Evolutionary conservation across 2,797 vertebrate species (phyloP).

Genomic region (Acanthurus tractus): DNA sequence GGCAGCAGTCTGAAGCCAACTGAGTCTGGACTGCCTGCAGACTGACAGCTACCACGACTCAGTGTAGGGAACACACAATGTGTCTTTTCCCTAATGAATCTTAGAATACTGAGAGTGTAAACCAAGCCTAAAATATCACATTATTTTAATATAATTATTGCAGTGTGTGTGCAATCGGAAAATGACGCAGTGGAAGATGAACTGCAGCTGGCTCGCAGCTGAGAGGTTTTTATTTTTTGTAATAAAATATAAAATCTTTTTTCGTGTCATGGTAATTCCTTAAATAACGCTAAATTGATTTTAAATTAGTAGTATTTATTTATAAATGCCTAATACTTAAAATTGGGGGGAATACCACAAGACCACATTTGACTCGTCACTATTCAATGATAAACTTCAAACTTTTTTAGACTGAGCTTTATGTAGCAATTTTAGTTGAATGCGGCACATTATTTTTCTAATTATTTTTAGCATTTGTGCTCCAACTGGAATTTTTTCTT

Average conservation of each 20-base stretch:
- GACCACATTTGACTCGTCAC: not conserved
- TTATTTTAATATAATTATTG: too few species aligned
- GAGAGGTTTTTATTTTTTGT: slow-evolving; percentile 42
- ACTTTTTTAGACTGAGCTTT: too few species aligned
- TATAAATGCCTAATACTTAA: not conserved
- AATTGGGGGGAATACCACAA: not conserved
- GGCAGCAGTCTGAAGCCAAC: slow-evolving; percentile 26
- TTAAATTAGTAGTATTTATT: not conserved
- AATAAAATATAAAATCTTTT: slow-evolving; percentile 53
- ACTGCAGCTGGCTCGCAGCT: not conserved
- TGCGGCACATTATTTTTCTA: too few species aligned
- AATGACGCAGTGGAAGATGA: not conserved
- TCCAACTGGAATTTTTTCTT: too few species aligned
- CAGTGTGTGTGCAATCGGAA: slow-evolving; percentile 2
- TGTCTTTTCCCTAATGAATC: not conserved
- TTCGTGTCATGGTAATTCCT: slow-evolving; percentile 16
- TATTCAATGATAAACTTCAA: too few species aligned
- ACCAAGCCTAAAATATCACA: not conserved
- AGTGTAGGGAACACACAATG: not conserved
- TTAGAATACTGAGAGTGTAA: not conserved
- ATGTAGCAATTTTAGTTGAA: too few species aligned
- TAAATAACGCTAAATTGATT: not conserved
- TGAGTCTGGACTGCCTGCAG: slow-evolving; percentile 15
- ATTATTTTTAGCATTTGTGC: too few species aligned
- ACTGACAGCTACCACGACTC: slow-evolving; percentile 4